Evolutionary conservation across 2,113 vertebrate species (phyloP).

Genomic region (Rissa tridactyla): DNA sequence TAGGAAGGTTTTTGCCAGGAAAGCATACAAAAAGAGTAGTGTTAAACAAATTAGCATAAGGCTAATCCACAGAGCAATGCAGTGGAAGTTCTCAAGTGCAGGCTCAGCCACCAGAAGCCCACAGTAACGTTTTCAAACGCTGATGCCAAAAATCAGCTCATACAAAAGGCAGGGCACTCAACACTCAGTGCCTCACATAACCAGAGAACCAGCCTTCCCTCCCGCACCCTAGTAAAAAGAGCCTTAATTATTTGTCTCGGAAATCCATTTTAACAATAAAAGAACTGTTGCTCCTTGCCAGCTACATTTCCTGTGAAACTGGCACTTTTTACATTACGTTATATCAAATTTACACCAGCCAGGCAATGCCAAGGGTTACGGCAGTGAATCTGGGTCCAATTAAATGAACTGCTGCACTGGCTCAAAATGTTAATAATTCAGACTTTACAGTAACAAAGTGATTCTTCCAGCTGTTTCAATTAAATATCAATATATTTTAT

Average conservation of each 20-base stretch:
- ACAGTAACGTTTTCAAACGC: not conserved
- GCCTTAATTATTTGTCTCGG: not conserved
- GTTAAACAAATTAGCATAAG: not conserved
- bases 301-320: not conserved
- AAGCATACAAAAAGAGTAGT: not conserved
- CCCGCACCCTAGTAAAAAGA: not conserved
- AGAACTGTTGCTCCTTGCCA: not conserved
- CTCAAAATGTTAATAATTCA: constrained; percentile 4
- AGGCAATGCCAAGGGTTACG: not conserved
- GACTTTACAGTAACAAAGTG: not conserved
- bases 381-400: not conserved
- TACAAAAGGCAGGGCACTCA: not conserved
- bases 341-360: not conserved
- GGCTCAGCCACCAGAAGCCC: not conserved
- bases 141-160: not conserved
- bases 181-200: not conserved
- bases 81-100: not conserved
- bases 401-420: not conserved
- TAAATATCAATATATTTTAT: not conserved
- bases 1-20: not conserved
- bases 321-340: not conserved
- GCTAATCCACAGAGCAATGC: not conserved
- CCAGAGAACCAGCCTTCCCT: not conserved
- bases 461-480: not conserved
- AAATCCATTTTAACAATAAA: not conserved